These are phyloP conservation scores for Zoanthus solanderi DNA, from an alignment of 92 coral and sea anemone species.

Conservation along the genomic window DNA sequence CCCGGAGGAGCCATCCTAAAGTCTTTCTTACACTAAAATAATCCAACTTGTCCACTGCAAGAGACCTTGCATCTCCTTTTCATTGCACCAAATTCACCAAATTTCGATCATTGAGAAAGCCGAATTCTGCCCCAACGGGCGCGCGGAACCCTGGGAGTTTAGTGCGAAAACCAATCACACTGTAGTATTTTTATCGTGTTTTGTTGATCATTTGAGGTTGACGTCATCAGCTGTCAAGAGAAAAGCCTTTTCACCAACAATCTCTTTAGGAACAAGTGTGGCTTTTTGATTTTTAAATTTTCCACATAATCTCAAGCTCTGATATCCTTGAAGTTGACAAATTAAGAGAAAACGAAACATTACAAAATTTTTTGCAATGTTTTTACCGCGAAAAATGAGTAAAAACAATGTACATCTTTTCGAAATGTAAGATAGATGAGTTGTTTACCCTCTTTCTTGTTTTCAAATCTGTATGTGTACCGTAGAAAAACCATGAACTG, in stretches of 20 bases:
- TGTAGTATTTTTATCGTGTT: constrained; percentile 61
- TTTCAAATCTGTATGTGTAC: constrained; percentile 28
- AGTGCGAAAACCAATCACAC: constrained; percentile 69
- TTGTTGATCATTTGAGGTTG: constrained; percentile 86
- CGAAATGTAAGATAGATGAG: constrained; percentile 38
- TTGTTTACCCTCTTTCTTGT: background rate
- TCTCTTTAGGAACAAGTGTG: constrained; percentile 37
- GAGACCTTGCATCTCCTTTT: constrained; percentile 39
- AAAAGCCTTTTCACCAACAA: constrained; percentile 52
- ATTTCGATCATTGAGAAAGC: constrained; percentile 30
- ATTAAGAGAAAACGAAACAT: background rate
- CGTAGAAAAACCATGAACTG: constrained; percentile 24
- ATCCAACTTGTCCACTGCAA: constrained; percentile 37
- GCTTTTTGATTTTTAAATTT: constrained; percentile 22
- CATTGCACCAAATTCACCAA: constrained; percentile 39
- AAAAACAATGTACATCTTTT: constrained; percentile 31
- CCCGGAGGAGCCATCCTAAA: constrained; percentile 73
- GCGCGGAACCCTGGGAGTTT: constrained; percentile 61
- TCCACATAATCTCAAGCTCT: constrained; percentile 11
- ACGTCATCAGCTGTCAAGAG: constrained; percentile 88
- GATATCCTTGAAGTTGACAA: background rate
- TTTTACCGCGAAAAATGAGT: constrained; percentile 26
- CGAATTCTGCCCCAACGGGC: constrained; percentile 33
- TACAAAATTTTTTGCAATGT: background rate
- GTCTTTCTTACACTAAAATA: constrained; percentile 53